Conservation (phyloP, 2,888 invertebrate genomes). For the Sturmia bella region DNA sequence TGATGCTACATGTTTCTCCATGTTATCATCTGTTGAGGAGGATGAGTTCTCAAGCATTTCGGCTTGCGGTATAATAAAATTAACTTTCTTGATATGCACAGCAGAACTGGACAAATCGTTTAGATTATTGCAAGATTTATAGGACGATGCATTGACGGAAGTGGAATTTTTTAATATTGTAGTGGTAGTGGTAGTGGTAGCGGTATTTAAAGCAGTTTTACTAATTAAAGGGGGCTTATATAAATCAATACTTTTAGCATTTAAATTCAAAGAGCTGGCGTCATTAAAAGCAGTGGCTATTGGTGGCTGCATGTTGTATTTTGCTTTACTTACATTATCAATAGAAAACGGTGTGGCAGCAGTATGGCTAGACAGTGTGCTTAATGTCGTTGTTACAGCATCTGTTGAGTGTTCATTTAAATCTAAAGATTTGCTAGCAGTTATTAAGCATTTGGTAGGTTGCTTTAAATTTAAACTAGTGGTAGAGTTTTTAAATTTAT, state of each 20-base stretch:
- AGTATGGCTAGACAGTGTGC: conserved; percentile 46
- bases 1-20: conserved; percentile 15
- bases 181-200: conserved; percentile 10
- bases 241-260: conserved; percentile 66
- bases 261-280: conserved; percentile 23
- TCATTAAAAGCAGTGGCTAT: conserved; percentile 57
- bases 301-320: conserved; percentile 56
- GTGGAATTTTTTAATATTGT: conserved; percentile 55
- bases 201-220: conserved; percentile 59
- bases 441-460: conserved; percentile 15
- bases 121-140: conserved; percentile 53
- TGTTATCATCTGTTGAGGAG: conserved; percentile 43
- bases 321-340: conserved; percentile 72
- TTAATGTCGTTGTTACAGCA: conserved; percentile 55
- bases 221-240: conserved; percentile 72
- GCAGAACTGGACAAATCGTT: conserved; percentile 44
- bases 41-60: conserved; percentile 28
- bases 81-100: conserved; percentile 59
- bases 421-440: conserved; percentile 52
- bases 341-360: conserved; percentile 64
- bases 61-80: conserved; percentile 61
- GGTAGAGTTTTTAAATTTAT: conserved; percentile 40
- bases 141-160: conserved; percentile 23
- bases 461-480: conserved; percentile 15
- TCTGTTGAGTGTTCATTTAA: conserved; percentile 44